phyloP scores from a whole-genome alignment of 2,888 invertebrate species.

The Acheta domesticus region DNA sequence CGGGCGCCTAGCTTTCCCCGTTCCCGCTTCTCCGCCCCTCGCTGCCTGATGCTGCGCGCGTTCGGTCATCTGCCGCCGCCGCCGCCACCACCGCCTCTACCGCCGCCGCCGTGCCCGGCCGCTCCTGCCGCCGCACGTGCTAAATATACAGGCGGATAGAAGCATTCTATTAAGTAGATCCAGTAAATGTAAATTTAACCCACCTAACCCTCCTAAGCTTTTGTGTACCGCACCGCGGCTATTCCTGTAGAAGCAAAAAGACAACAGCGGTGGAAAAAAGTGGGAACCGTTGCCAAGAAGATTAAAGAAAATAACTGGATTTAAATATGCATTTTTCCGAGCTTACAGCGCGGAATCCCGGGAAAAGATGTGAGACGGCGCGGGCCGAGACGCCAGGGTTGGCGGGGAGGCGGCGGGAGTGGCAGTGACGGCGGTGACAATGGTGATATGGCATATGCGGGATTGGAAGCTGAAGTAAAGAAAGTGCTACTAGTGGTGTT shows the following conservation, averaged over 20 bases:
- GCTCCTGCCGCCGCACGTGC: background rate
- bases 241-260: constrained; percentile 9
- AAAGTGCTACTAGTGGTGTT: too few relatives aligned
- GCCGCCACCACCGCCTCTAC: too few relatives aligned
- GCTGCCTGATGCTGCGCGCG: too few relatives aligned
- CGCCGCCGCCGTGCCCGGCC: too few relatives aligned
- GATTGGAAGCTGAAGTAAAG: too few relatives aligned
- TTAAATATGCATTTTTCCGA: constrained; percentile 18
- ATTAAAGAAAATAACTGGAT: constrained; percentile 18
- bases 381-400: background rate
- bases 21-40: too few relatives aligned
- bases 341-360: constrained; percentile 3
- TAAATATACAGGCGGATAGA: constrained; percentile 1
- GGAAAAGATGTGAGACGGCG: background rate
- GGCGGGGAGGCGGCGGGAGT: background rate
- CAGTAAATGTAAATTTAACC: constrained; percentile 11
- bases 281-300: constrained; percentile 9
- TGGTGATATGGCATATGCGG: background rate
- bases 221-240: constrained; percentile 18
- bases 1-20: too few relatives aligned
- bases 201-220: constrained; percentile 18
- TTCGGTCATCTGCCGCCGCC: too few relatives aligned
- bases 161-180: constrained; percentile 4
- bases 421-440: background rate
- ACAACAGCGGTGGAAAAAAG: constrained; percentile 8